Conservation (phyloP, 1,140 invertebrate species). For the Dreissena rostriformis region DNA sequence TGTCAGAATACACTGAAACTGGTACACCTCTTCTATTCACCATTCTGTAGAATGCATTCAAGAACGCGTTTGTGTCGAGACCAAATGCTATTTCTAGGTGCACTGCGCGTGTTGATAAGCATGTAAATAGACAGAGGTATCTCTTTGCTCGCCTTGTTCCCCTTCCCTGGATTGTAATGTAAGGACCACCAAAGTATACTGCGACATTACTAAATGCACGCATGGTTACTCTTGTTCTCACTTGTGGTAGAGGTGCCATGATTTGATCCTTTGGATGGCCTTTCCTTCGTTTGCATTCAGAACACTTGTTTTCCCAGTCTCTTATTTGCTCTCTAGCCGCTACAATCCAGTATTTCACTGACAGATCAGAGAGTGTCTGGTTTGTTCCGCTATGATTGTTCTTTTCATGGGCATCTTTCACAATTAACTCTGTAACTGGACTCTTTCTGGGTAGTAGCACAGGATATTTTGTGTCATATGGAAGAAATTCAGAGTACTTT, state of each 20-base stretch:
- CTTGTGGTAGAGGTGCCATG: slow-evolving; percentile 18
- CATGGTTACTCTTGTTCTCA: not conserved
- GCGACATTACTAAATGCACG: slow-evolving; percentile 14
- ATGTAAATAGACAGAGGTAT: slow-evolving; percentile 28
- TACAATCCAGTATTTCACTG: slow-evolving; percentile 26
- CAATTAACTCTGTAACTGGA: slow-evolving; percentile 16
- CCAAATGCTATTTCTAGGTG: slow-evolving; percentile 11
- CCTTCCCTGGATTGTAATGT: not conserved
- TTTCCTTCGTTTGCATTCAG: slow-evolving; percentile 4
- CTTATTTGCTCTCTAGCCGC: slow-evolving; percentile 20
- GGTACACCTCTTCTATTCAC: not conserved
- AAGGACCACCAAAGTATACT: too few relatives aligned
- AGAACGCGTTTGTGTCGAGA: slow-evolving; percentile 10
- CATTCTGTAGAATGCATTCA: slow-evolving; percentile 38
- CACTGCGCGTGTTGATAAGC: slow-evolving; percentile 5
- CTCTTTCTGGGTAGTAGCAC: slow-evolving; percentile 20
- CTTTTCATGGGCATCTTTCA: slow-evolving; percentile 18
- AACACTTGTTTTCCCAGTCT: not conserved
- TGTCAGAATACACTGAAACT: slow-evolving; percentile 16
- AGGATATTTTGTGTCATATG: slow-evolving; percentile 12
- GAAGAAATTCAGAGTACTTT: slow-evolving; percentile 15
- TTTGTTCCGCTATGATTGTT: slow-evolving; percentile 7
- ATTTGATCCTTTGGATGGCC: slow-evolving; percentile 14
- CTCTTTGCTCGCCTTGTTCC: slow-evolving; percentile 26
- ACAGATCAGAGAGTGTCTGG: slow-evolving; percentile 9